Percentiles rank a stretch among this genome's conserved stretches.
Conservation (phyloP, 1,140 invertebrate genomes). For the Pomacea maculata region DNA sequence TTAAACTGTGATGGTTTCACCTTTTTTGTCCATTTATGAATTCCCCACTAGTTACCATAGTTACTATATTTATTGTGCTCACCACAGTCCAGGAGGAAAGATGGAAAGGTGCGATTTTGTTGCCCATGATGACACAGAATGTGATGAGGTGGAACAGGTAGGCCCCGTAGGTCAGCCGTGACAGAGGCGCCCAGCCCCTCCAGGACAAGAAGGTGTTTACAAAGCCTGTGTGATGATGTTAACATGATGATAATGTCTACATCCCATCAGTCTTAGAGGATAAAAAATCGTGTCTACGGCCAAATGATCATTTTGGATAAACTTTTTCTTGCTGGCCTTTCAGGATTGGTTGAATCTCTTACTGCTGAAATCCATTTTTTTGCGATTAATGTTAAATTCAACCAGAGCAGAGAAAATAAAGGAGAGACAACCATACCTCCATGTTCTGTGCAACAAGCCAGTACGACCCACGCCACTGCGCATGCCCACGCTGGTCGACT, state of each 20-base stretch:
- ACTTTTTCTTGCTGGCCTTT: not conserved
- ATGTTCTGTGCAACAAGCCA: constrained; percentile 56
- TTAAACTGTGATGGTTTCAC: not conserved
- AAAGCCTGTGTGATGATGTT: constrained; percentile 65
- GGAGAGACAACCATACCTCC: constrained; percentile 39
- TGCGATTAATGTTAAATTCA: not conserved
- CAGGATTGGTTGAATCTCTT: not conserved
- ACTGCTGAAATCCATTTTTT: not conserved
- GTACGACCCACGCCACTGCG: constrained; percentile 65
- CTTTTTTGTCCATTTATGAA: not conserved
- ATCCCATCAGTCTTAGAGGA: not conserved
- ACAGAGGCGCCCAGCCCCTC: constrained; percentile 80
- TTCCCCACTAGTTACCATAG: not conserved
- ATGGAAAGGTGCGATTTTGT: constrained; percentile 7
- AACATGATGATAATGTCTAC: not conserved
- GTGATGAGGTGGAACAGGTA: constrained; percentile 27
- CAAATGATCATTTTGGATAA: no score
- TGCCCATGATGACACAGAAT: constrained; percentile 9
- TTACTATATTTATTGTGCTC: not conserved
- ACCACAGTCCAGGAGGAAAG: constrained; percentile 15
- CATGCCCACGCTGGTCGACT: constrained; percentile 57
- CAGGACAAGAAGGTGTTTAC: constrained; percentile 81
- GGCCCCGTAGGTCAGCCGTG: constrained; percentile 82
- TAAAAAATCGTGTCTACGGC: no score
- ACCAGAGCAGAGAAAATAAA: not conserved